Evolutionary conservation across 2,888 invertebrate species (phyloP).

Genomic region (Lithophane semibrunnea): DNA sequence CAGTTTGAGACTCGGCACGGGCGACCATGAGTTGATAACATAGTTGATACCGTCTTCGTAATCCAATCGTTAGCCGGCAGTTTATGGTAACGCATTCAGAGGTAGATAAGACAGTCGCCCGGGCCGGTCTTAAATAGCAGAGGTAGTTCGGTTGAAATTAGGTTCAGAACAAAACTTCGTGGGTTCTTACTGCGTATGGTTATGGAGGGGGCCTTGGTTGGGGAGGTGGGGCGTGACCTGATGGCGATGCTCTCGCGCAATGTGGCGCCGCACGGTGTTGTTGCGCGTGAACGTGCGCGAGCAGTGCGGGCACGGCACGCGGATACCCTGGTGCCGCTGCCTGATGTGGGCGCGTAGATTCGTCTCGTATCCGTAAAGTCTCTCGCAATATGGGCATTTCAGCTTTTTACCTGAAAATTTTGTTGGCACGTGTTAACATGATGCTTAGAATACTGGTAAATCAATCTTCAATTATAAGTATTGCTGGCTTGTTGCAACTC

Average conservation of each 20-base stretch:
- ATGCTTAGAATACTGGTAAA: neutral
- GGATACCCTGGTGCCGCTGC: constrained; percentile 97
- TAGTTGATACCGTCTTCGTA: constrained; percentile 56
- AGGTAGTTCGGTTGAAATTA: constrained; percentile 85
- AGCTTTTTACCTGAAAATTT: constrained; percentile 95
- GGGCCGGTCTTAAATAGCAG: constrained; percentile 77
- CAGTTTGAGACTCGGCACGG: constrained; percentile 70
- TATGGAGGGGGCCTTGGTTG: constrained; percentile 90
- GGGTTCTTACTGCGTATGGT: constrained; percentile 91
- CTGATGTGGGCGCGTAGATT: constrained; percentile 97
- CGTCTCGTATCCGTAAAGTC: constrained; percentile 97
- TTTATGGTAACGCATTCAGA: constrained; percentile 63
- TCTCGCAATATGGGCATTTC: constrained; percentile 97
- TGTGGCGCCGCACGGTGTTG: constrained; percentile 97
- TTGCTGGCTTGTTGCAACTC: neutral
- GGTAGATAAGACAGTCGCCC: constrained; percentile 72
- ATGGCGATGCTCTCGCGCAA: constrained; percentile 96
- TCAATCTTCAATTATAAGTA: constrained; percentile 4
- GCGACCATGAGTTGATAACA: constrained; percentile 66
- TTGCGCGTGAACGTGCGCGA: constrained; percentile 97
- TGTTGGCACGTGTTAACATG: constrained; percentile 1
- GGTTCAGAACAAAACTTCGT: constrained; percentile 68
- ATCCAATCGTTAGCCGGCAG: constrained; percentile 60
- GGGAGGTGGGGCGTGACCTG: constrained; percentile 92
- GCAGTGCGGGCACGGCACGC: constrained; percentile 97